Conservation (phyloP, 2,888 invertebrate species). For the Drosophila hawaiiensis region DNA sequence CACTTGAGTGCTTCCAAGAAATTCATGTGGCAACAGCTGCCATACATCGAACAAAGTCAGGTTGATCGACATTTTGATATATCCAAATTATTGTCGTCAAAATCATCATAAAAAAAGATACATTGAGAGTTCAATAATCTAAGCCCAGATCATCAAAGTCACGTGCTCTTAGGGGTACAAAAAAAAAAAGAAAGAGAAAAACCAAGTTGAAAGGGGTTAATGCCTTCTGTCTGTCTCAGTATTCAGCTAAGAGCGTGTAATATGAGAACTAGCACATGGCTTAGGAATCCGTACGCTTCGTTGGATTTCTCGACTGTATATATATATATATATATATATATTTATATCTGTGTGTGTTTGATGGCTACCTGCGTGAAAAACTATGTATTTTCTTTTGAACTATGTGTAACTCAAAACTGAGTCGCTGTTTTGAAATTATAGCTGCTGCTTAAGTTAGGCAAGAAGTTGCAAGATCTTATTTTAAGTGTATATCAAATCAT, state of each 20-base stretch:
- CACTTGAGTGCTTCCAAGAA: slow-evolving; percentile 51
- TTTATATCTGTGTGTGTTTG: slow-evolving; percentile 11
- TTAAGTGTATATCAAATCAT: neutral
- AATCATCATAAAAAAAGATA: neutral
- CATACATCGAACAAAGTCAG: slow-evolving; percentile 17
- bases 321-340: too few relatives aligned
- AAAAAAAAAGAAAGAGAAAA: neutral
- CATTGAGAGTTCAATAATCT: slow-evolving; percentile 55
- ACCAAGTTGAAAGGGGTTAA: slow-evolving; percentile 43
- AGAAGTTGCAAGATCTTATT: slow-evolving; percentile 24
- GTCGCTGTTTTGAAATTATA: slow-evolving; percentile 12
- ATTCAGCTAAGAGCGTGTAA: slow-evolving; percentile 38
- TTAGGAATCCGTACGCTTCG: slow-evolving; percentile 38
- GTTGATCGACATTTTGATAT: slow-evolving; percentile 31
- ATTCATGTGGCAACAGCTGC: slow-evolving; percentile 28
- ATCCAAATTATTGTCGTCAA: slow-evolving; percentile 9
- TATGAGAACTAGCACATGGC: slow-evolving; percentile 54
- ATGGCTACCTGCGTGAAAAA: slow-evolving; percentile 37
- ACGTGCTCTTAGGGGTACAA: slow-evolving; percentile 45
- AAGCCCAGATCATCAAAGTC: slow-evolving; percentile 45
- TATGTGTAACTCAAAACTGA: slow-evolving; percentile 36
- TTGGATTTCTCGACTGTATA: slow-evolving; percentile 9
- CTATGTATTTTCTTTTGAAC: slow-evolving; percentile 11
- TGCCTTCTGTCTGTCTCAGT: slow-evolving; percentile 29
- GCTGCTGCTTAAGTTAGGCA: slow-evolving; percentile 1